Conservation (phyloP, 2,113 vertebrate species). For the Heterochromis multidens region DNA sequence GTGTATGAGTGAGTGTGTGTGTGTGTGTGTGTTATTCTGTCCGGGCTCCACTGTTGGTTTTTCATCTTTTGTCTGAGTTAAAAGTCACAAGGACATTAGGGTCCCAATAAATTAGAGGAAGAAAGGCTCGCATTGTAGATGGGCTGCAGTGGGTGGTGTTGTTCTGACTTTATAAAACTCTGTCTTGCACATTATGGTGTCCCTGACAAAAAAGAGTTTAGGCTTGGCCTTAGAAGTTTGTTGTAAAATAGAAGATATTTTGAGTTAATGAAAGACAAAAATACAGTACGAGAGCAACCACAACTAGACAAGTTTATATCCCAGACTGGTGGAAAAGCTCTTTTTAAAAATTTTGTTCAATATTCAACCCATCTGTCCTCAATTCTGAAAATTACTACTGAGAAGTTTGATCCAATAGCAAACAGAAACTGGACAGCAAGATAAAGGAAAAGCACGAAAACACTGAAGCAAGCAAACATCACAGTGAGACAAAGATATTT, state of each 20-base stretch:
- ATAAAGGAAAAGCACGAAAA: slow-evolving; percentile 73
- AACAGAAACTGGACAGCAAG: slow-evolving; percentile 71
- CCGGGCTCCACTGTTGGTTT: slow-evolving; percentile 39
- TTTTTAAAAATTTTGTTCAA: slow-evolving; percentile 48
- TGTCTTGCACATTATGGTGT: slow-evolving; percentile 54
- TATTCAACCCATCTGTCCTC: slow-evolving; percentile 72
- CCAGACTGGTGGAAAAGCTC: slow-evolving; percentile 53
- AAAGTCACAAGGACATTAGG: slow-evolving; percentile 66
- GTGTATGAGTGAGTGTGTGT: background rate
- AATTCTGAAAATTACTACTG: slow-evolving; percentile 50
- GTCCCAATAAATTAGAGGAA: slow-evolving; percentile 67
- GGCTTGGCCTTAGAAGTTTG: slow-evolving; percentile 62
- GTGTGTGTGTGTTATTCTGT: slow-evolving; percentile 22
- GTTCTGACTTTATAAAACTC: slow-evolving; percentile 60
- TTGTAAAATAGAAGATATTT: slow-evolving; percentile 63
- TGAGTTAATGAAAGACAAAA: slow-evolving; percentile 60
- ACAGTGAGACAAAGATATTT: slow-evolving; percentile 79
- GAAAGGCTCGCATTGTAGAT: slow-evolving; percentile 64
- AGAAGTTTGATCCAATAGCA: slow-evolving; percentile 69
- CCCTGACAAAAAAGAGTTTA: slow-evolving; percentile 44
- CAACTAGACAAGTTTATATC: slow-evolving; percentile 64
- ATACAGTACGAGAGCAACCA: slow-evolving; percentile 43
- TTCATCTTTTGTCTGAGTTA: slow-evolving; percentile 59
- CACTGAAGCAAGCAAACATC: slow-evolving; percentile 68
- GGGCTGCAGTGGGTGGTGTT: slow-evolving; percentile 54